Percentiles rank a stretch among this genome's conserved stretches.
These are phyloP conservation scores for Orthonevra nobilis DNA, from an alignment of 2,888 invertebrate genomes.

Conservation along the genomic window DNA sequence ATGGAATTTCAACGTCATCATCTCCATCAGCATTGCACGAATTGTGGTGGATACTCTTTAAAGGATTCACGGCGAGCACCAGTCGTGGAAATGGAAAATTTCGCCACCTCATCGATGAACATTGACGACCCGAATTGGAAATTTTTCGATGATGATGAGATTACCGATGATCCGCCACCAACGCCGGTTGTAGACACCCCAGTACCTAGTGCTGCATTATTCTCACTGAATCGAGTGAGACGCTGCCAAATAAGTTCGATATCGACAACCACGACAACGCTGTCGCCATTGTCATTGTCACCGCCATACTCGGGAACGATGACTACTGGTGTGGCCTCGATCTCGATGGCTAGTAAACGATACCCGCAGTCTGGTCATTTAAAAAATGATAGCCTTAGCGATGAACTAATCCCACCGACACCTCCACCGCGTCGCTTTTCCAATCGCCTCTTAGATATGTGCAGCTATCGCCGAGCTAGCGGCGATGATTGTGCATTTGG, in stretches of 20 bases:
- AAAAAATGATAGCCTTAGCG: slow-evolving; percentile 54
- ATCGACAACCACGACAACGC: slow-evolving; percentile 62
- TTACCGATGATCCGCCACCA: slow-evolving; percentile 15
- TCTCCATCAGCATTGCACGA: slow-evolving; percentile 38
- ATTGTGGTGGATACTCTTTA: slow-evolving; percentile 9
- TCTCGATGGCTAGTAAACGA: background rate
- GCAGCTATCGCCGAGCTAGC: slow-evolving; percentile 40
- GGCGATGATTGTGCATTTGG: slow-evolving; percentile 56
- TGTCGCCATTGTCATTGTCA: slow-evolving; percentile 61
- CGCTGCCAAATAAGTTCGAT: slow-evolving; percentile 61
- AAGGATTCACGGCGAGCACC: slow-evolving; percentile 15
- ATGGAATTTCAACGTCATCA: slow-evolving; percentile 18
- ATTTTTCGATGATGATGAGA: slow-evolving; percentile 55
- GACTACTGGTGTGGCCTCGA: background rate
- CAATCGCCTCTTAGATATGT: slow-evolving; percentile 50
- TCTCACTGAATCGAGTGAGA: slow-evolving; percentile 39
- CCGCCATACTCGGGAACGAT: slow-evolving; percentile 42
- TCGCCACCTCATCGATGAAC: slow-evolving; percentile 26
- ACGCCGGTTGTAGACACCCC: background rate
- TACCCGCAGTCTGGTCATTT: slow-evolving; percentile 7
- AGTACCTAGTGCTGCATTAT: background rate
- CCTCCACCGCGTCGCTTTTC: slow-evolving; percentile 81
- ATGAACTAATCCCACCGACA: slow-evolving; percentile 84
- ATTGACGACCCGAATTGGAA: slow-evolving; percentile 51
- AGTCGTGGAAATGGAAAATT: slow-evolving; percentile 21